Percentiles rank a stretch among this genome's conserved stretches.
These are phyloP conservation scores for Euspilapteryx auroguttella DNA, from an alignment of 2,888 invertebrate genomes.

Conservation along the genomic window DNA sequence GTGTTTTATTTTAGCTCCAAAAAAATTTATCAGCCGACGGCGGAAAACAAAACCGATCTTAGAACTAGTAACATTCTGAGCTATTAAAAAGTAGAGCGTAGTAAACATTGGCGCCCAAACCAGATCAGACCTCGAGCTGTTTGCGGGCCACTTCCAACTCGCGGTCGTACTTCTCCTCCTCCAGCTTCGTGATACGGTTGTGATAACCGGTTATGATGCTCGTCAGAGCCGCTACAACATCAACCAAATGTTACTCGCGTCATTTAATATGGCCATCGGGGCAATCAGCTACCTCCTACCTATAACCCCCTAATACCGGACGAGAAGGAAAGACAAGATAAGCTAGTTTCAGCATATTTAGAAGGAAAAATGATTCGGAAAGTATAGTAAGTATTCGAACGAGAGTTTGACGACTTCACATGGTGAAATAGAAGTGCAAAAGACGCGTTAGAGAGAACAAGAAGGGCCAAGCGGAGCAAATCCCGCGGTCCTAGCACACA, in stretches of 20 bases:
- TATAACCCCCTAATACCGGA: no score
- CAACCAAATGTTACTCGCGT: constrained; percentile 41
- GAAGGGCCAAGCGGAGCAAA: constrained; percentile 15
- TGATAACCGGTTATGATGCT: constrained; percentile 78
- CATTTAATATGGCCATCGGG: constrained; percentile 5
- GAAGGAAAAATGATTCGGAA: constrained; percentile 30
- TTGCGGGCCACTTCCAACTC: constrained; percentile 95
- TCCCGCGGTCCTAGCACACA: constrained; percentile 19
- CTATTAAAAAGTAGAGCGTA: constrained; percentile 52
- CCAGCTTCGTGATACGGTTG: constrained; percentile 78
- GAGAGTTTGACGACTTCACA: constrained; percentile 31
- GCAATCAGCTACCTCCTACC: no score
- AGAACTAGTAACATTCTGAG: constrained; percentile 51
- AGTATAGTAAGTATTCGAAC: constrained; percentile 32
- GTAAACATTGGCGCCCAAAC: constrained; percentile 35
- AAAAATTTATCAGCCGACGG: constrained; percentile 38
- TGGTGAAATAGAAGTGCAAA: constrained; percentile 30
- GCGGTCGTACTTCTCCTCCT: constrained; percentile 96
- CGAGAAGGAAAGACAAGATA: no score
- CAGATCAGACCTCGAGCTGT: constrained; percentile 87
- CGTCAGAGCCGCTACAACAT: constrained; percentile 67
- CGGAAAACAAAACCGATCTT: constrained; percentile 44
- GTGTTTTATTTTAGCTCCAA: constrained; percentile 36
- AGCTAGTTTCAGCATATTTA: no score
- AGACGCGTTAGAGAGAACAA: constrained; percentile 38